Percentiles rank a stretch among this genome's conserved stretches.
These are phyloP conservation scores for Camponotus fellah DNA, from an alignment of 2,888 invertebrate genomes.

Conservation along the genomic window DNA sequence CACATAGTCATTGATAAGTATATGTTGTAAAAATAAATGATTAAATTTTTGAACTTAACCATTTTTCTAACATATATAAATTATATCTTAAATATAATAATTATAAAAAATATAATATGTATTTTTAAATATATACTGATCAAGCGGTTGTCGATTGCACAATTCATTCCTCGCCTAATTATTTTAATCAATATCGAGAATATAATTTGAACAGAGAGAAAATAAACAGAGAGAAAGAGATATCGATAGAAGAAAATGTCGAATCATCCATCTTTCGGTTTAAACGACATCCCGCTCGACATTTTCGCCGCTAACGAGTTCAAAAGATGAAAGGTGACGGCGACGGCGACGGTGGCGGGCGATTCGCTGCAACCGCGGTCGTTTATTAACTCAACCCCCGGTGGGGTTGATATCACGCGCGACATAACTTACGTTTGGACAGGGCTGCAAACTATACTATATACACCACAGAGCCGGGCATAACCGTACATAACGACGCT, in stretches of 20 bases:
- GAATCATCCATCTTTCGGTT: slow-evolving; percentile 6
- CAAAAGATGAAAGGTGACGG: slow-evolving; percentile 36
- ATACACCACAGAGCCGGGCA: slow-evolving; percentile 55
- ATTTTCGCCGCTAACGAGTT: slow-evolving; percentile 40
- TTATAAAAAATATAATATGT: background rate
- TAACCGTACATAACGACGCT: slow-evolving; percentile 73
- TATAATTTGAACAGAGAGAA: background rate
- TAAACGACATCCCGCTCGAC: slow-evolving; percentile 16
- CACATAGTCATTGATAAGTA: background rate
- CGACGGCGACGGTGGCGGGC: background rate
- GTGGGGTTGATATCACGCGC: slow-evolving; percentile 65
- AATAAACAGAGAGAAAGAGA: background rate
- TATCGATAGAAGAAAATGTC: background rate
- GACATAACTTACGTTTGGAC: slow-evolving; percentile 71
- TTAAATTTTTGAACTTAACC: background rate
- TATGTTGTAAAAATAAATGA: background rate
- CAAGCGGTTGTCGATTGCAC: background rate
- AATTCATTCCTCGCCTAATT: background rate
- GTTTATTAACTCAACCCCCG: slow-evolving; percentile 69
- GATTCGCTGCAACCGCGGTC: slow-evolving; percentile 52
- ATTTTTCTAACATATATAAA: background rate
- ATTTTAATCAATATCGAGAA: background rate
- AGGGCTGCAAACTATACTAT: slow-evolving; percentile 68
- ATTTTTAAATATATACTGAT: background rate
- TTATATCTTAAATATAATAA: background rate